Evolutionary conservation across 2,888 invertebrate genomes (phyloP).

Genomic region (Eledona agricola): DNA sequence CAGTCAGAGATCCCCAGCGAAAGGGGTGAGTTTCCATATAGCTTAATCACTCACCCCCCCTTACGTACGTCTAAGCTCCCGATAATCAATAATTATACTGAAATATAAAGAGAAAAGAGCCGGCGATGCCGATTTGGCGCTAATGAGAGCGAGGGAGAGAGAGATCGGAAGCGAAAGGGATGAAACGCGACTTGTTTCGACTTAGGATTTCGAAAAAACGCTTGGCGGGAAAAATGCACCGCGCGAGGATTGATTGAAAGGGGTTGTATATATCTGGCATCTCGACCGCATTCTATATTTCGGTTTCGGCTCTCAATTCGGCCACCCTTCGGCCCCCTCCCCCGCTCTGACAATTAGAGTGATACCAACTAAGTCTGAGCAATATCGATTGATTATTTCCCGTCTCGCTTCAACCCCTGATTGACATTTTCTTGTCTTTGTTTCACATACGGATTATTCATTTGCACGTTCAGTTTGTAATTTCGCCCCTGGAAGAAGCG

Average conservation of each 20-base stretch:
- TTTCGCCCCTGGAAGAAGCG: constrained; percentile 13
- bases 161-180: constrained; percentile 5
- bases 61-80: constrained; percentile 61
- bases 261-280: constrained; percentile 32
- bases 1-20: constrained; percentile 60
- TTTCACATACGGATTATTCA: constrained; percentile 56
- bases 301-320: constrained; percentile 50
- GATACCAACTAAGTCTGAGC: constrained; percentile 61
- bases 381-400: constrained; percentile 61
- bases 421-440: constrained; percentile 56
- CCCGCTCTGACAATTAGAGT: constrained; percentile 60
- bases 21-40: constrained; percentile 67
- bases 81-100: constrained; percentile 72
- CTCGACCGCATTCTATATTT: constrained; percentile 45
- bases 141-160: constrained; percentile 48
- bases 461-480: constrained; percentile 48
- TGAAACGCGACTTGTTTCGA: constrained; percentile 29
- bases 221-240: constrained; percentile 39
- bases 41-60: constrained; percentile 65
- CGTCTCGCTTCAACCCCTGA: constrained; percentile 50
- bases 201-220: constrained; percentile 39
- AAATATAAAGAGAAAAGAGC: constrained; percentile 67
- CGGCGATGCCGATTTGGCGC: constrained; percentile 58
- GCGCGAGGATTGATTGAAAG: constrained; percentile 40
- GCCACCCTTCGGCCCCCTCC: constrained; percentile 40